Evolutionary conservation across 2,888 invertebrate genomes (phyloP), one percentile per base, ranked within the genome.

Genomic region (Asteroscopus sphinx): DNA sequence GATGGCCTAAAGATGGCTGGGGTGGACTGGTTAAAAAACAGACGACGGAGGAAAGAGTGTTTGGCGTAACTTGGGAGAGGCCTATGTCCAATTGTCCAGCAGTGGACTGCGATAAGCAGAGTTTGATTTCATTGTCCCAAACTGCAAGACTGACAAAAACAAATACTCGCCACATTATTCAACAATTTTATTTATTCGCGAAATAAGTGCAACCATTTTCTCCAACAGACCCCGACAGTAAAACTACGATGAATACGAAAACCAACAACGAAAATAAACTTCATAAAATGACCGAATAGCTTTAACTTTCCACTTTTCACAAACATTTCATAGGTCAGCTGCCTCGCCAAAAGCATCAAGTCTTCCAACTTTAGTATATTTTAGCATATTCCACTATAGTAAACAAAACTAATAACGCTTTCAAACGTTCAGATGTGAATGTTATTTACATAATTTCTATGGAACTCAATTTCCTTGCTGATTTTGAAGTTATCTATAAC

Each of bases 401-500:
- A 59, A 71, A 63, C 59, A 64, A 73, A 70, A 63, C 76, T 71
- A 75, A 67, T 72, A 75, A 58, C 55, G 45, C 36, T 52, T 57
- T 60, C 63, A 63, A 73, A 76, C 60, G 52, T 53, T 46, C 25
- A 41, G 42, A 63, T 8, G 46, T 41, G 64, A 68, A 68, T 41
- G 58, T 45, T 55, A 63, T 75, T 75, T 64, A 72, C 63, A 60
- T 75, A 73, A 73, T 68, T 67, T 57, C 25, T 55, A 40, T 60
- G 47, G 56, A 70, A 60, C 36, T 17, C 28, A 55, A 54, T 56
- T 59, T 54, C 49, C 60, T 49, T 54, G 36, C 33, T 47, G 49
- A 62, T 30, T 40, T 45, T 25, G 17, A 11, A 25, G n/a, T n/a
- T n/a, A n/a, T n/a, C n/a, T n/a, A 67, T 66, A 44, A 37, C 35